Conservation (phyloP, 2,888 invertebrate species). For the Xestia sexstrigata region DNA sequence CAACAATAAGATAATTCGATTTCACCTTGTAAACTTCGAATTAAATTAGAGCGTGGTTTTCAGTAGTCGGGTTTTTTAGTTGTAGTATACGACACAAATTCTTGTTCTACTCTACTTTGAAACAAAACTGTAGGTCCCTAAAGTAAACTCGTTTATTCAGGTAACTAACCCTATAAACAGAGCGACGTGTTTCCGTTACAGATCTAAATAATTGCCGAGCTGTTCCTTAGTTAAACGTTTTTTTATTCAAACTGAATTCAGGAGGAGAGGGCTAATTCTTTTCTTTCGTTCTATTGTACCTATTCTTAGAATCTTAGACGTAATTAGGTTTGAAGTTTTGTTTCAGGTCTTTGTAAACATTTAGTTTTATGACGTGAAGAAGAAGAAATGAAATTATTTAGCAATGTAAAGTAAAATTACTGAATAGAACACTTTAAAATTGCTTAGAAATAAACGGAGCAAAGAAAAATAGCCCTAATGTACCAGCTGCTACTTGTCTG, state of each 20-base stretch:
- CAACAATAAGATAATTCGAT: no score
- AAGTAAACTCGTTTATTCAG: conserved; percentile 41
- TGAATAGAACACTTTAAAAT: conserved; percentile 1
- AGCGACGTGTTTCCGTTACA: conserved; percentile 45
- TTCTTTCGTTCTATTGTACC: conserved; percentile 30
- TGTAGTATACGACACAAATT: no score
- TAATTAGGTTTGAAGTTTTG: conserved; percentile 10
- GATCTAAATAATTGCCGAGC: conserved; percentile 43
- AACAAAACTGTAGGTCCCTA: conserved; percentile 19
- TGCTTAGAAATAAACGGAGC: conserved; percentile 18
- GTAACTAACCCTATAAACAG: conserved; percentile 47
- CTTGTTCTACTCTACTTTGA: background rate
- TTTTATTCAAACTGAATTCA: conserved; percentile 35
- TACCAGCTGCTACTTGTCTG: conserved; percentile 36
- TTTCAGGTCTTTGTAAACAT: background rate
- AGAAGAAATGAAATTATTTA: background rate
- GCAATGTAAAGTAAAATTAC: background rate
- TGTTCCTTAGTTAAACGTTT: conserved; percentile 35
- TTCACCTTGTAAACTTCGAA: no score
- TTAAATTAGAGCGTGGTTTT: no score
- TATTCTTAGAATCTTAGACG: background rate
- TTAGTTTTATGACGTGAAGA: background rate
- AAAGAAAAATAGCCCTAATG: conserved; percentile 8
- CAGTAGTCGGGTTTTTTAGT: no score
- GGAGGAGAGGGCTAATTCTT: conserved; percentile 28